A percentile compares a stretch with the other conserved stretches of the same genome.
These are phyloP conservation scores for Plusia festucae DNA, from an alignment of 2,888 invertebrate genomes.

Conservation along the genomic window DNA sequence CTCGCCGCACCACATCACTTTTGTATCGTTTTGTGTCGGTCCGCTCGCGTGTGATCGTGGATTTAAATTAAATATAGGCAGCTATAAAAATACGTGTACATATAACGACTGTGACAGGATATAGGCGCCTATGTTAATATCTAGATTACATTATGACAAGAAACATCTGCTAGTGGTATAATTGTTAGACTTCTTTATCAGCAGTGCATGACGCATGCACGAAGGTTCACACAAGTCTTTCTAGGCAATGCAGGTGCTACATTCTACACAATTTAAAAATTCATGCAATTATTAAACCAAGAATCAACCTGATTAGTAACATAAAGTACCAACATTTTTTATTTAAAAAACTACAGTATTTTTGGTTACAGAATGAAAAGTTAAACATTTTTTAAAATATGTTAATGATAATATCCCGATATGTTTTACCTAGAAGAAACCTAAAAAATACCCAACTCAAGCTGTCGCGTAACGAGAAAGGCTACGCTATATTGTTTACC, in stretches of 20 bases:
- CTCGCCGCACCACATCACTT: constrained; percentile 64
- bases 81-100: constrained; percentile 48
- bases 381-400: too few species aligned
- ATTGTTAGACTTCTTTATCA: constrained; percentile 4
- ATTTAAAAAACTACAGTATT: not conserved
- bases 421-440: not conserved
- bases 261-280: constrained; percentile 4
- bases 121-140: constrained; percentile 29
- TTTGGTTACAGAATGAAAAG: not conserved
- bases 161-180: constrained; percentile 26
- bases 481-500: not conserved
- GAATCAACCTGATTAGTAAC: not conserved
- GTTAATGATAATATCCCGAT: too few species aligned
- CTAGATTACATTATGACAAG: constrained; percentile 41
- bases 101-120: constrained; percentile 39
- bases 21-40: constrained; percentile 68
- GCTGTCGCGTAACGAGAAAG: not conserved
- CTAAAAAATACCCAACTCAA: not conserved
- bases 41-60: constrained; percentile 54
- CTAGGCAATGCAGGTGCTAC: constrained; percentile 1
- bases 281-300: not conserved
- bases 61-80: constrained; percentile 56
- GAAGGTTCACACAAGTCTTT: not conserved
- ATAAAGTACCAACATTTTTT: not conserved
- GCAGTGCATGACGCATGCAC: constrained; percentile 1